These are phyloP conservation scores for Lasioglossum morio DNA, from an alignment of 2,888 invertebrate species.

Conservation along the genomic window DNA sequence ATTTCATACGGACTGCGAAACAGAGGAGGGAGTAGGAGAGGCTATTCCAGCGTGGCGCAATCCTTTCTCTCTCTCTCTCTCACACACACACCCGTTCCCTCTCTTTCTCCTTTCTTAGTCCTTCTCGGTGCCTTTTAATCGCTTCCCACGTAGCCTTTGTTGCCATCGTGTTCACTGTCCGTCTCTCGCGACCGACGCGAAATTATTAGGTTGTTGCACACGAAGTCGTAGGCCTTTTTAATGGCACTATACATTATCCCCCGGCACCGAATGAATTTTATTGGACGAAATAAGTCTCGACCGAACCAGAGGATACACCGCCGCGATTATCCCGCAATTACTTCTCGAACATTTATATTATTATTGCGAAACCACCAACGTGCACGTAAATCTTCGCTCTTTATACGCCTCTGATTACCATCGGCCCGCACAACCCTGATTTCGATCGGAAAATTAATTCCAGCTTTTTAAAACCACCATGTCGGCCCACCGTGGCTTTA, in stretches of 20 bases:
- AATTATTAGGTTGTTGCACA: conserved; percentile 66
- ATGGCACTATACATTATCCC: conserved; percentile 10
- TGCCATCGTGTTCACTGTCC: conserved; percentile 38
- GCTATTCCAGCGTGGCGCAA: conserved; percentile 23
- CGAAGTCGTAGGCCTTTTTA: conserved; percentile 37
- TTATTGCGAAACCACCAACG: not conserved
- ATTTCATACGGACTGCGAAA: conserved; percentile 32
- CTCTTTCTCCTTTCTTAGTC: not conserved
- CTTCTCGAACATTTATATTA: conserved; percentile 2
- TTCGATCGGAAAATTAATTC: not conserved
- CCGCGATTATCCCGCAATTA: conserved; percentile 7
- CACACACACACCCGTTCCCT: not conserved
- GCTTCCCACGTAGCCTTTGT: conserved; percentile 52
- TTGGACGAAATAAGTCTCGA: conserved; percentile 13
- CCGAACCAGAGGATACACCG: not conserved
- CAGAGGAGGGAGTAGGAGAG: not conserved
- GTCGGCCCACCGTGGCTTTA: not conserved
- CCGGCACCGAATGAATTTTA: conserved; percentile 10
- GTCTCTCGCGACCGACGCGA: conserved; percentile 46
- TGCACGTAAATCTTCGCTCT: not conserved
- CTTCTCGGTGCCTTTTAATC: conserved; percentile 36
- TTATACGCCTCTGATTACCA: not conserved
- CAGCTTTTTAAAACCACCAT: not conserved
- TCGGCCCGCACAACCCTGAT: not conserved
- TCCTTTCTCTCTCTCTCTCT: not conserved